Percentiles rank a stretch among this genome's conserved stretches.
phyloP scores from a whole-genome alignment of 2,113 vertebrate species.

The Albula goreensis region DNA sequence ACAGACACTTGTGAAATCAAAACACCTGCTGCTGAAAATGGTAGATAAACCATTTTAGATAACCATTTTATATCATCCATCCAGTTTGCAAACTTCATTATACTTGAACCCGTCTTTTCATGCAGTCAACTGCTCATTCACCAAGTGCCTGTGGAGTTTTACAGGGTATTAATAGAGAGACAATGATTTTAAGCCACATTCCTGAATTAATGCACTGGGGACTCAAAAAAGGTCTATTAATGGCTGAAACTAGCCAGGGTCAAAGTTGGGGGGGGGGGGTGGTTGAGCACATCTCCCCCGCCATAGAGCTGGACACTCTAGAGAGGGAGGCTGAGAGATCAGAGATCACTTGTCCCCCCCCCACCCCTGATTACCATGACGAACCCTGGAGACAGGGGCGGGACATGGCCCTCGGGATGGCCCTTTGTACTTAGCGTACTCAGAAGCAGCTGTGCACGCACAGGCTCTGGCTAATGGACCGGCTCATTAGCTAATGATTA shows the following conservation, averaged over 20 bases:
- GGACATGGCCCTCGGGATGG: constrained; percentile 37
- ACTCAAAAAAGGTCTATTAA: background rate
- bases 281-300: background rate
- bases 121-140: too few species aligned
- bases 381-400: constrained; percentile 63
- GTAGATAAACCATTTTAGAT: background rate
- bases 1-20: background rate
- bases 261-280: background rate
- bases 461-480: background rate
- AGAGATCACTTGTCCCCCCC: background rate
- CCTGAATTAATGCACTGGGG: background rate
- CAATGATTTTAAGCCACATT: background rate
- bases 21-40: background rate
- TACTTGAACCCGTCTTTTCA: background rate
- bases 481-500: constrained; percentile 1
- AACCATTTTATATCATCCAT: too few species aligned
- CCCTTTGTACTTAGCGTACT: background rate
- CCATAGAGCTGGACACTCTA: background rate
- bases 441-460: background rate
- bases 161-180: background rate
- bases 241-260: background rate
- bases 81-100: too few species aligned
- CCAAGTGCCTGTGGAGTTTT: too few species aligned
- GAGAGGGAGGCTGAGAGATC: background rate
- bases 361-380: background rate